Conservation (phyloP, 2,113 vertebrate species). For the Sitta europaea region DNA sequence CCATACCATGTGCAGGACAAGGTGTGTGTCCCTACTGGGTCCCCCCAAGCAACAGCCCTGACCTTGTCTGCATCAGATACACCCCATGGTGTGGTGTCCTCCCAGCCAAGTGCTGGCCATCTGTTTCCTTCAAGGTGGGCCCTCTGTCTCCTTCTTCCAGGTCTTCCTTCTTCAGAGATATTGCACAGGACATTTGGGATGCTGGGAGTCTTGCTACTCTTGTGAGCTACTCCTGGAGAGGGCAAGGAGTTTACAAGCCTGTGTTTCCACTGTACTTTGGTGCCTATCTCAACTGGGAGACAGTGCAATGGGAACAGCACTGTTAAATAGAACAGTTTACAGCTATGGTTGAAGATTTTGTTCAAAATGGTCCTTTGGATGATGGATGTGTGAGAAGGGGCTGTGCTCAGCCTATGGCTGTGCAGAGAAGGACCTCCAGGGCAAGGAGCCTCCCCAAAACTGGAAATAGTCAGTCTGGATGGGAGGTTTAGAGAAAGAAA, state of each 20-base stretch:
- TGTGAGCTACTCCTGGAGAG: background rate
- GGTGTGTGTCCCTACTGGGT: background rate
- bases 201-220: background rate
- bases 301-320: background rate
- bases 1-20: background rate
- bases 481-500: background rate
- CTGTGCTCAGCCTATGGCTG: background rate
- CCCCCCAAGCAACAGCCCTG: background rate
- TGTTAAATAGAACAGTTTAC: background rate
- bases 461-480: background rate
- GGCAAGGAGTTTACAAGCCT: background rate
- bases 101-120: background rate
- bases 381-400: background rate
- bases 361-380: background rate
- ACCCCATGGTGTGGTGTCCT: rapidly evolving
- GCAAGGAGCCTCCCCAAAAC: background rate
- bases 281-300: background rate
- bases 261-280: background rate
- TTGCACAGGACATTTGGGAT: background rate
- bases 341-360: background rate
- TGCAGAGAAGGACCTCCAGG: background rate
- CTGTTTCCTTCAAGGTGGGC: background rate
- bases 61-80: background rate
- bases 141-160: background rate
- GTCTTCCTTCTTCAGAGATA: background rate